Base-by-base conservation (phyloP, 2,797 vertebrate species). In the Knipowitschia caucasica region DNA sequence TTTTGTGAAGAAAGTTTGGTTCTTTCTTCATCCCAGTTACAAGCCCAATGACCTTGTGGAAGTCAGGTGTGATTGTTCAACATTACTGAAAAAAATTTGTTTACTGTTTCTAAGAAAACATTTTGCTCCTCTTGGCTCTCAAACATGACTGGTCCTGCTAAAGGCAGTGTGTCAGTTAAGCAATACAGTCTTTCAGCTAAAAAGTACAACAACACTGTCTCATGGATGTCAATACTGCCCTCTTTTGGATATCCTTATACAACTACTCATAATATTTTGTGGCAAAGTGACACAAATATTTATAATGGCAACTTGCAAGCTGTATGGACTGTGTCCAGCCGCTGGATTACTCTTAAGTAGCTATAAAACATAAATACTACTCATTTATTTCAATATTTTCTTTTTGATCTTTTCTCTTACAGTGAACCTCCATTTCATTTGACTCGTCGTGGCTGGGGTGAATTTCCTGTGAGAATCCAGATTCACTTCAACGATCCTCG, bases 1-100 rank as follows among this genome's bases (percentile, higher is more conserved):
- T 78, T 99, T 99, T 88, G 97, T 99, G 38, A 98, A 98, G 88
- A 99, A 98, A 90, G 95, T 99, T 65, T 99, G 97, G 97, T 99
- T 99, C 85, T 99, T 99, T 59, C 88, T 99, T 59, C 97, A 99
- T 77, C 97, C 96, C 63, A 99, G 97, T 86, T 99, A 99, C 85
- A 98, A 98, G 80, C 97, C 97, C 43, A 99, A 99, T 43, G 97
- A 99, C 80, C 91, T 99, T 30, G 97, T 99, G 49, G 96, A 99
- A 92, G 94, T 99, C 86, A 95, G 96, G 97, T 99, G 83, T 68
- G 76, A 27, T 67, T 68, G 53, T 66, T 9, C n/a, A n/a, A n/a
- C n/a, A n/a, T 18, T 38, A 4, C 20, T 8, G 20, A 7, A 10
- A 26, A 27, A 38, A 57, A 67, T 34, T 42, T 71, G 51, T 62